Evolutionary conservation across 1,140 invertebrate genomes (phyloP).

Genomic region (Agrypnia vestita): DNA sequence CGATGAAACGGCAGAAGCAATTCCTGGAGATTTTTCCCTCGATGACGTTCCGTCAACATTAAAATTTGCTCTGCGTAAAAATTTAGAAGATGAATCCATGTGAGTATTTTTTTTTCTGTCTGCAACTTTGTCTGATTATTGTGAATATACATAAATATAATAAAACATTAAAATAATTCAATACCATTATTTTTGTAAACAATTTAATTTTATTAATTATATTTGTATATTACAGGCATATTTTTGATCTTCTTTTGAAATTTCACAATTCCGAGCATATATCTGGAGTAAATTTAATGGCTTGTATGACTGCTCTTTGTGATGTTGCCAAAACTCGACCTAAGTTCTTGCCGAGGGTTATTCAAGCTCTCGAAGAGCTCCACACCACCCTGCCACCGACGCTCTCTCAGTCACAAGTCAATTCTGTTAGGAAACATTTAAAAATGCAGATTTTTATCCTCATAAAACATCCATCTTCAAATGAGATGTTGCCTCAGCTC

Average conservation of each 20-base stretch:
- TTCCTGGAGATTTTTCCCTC: conserved; percentile 85
- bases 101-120: conserved; percentile 27
- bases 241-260: conserved; percentile 91
- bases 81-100: conserved; percentile 93
- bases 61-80: conserved; percentile 87
- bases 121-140: background rate
- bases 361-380: conserved; percentile 82
- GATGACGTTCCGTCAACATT: conserved; percentile 88
- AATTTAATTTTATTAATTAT: too few relatives aligned
- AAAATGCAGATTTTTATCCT: conserved; percentile 92
- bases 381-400: conserved; percentile 94
- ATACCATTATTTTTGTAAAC: too few relatives aligned
- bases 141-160: background rate
- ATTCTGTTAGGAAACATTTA: conserved; percentile 94
- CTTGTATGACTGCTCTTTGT: conserved; percentile 94
- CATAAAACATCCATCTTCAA: conserved; percentile 89
- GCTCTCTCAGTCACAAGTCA: conserved; percentile 94
- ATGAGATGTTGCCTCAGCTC: conserved; percentile 86
- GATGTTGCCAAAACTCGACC: conserved; percentile 92
- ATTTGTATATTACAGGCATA: conserved; percentile 75
- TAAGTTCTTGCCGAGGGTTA: conserved; percentile 89
- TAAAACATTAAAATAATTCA: background rate
- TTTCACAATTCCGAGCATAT: conserved; percentile 97
- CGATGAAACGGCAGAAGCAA: conserved; percentile 80
- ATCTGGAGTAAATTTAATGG: conserved; percentile 96